These are phyloP conservation scores for Hirtodrosophila alboralis DNA, from an alignment of 2,888 invertebrate species.

Conservation along the genomic window DNA sequence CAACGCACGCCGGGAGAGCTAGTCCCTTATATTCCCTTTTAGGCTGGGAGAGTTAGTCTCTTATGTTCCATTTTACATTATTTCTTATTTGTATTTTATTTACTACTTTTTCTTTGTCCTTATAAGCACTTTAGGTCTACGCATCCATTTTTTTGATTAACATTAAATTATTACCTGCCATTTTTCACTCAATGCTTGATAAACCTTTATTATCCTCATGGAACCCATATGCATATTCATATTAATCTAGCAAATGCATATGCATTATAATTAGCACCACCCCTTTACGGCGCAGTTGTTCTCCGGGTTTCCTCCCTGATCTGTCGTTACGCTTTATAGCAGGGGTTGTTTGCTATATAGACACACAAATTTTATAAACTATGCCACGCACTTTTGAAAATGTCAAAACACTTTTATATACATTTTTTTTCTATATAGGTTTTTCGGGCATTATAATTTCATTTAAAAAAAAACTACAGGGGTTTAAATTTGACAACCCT, in stretches of 20 bases:
- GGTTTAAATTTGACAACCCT: constrained; percentile 77
- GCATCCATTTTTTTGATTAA: constrained; percentile 11
- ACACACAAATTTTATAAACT: constrained; percentile 35
- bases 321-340: constrained; percentile 59
- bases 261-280: constrained; percentile 74
- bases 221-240: constrained; percentile 42
- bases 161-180: constrained; percentile 4
- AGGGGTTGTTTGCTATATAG: constrained; percentile 58
- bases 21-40: too few relatives aligned
- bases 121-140: too few relatives aligned
- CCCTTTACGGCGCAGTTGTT: constrained; percentile 32
- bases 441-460: constrained; percentile 68
- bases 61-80: too few relatives aligned
- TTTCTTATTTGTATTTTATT: neutral
- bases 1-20: too few relatives aligned
- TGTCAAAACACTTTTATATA: constrained; percentile 77
- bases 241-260: constrained; percentile 61
- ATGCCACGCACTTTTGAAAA: constrained; percentile 71
- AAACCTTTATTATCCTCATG: constrained; percentile 19
- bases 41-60: too few relatives aligned
- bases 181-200: constrained; percentile 13
- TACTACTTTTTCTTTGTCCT: neutral
- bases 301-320: constrained; percentile 10
- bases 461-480: constrained; percentile 64
- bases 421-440: constrained; percentile 27